phyloP scores from a whole-genome alignment of 2,888 invertebrate species.

The Tipula confusa region DNA sequence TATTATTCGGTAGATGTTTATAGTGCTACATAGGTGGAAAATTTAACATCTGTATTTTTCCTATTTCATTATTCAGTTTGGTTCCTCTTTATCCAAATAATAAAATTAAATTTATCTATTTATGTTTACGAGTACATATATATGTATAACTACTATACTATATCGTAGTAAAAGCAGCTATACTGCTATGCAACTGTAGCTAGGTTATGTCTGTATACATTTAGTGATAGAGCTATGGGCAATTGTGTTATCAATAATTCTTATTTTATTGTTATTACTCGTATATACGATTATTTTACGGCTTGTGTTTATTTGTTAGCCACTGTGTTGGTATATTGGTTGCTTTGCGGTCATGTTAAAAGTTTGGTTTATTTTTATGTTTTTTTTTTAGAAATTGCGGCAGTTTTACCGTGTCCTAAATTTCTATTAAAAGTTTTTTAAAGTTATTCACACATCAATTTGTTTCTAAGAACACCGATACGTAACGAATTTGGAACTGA shows the following conservation, averaged over 20 bases:
- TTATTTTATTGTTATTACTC: not conserved
- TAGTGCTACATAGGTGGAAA: not conserved
- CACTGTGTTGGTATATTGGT: not conserved
- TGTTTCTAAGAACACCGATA: no score
- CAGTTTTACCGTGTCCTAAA: no score
- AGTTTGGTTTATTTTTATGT: not conserved
- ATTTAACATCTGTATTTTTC: not conserved
- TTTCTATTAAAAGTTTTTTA: no score
- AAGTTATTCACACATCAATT: no score
- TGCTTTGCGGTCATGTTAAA: not conserved
- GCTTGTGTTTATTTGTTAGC: not conserved
- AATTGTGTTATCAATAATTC: not conserved
- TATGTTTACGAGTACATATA: not conserved
- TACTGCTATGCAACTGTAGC: not conserved
- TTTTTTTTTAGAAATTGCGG: not conserved
- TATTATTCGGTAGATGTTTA: not conserved
- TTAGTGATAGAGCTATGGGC: not conserved
- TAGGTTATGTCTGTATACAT: not conserved
- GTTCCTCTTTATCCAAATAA: not conserved
- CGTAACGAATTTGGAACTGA: no score
- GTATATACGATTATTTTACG: constrained; percentile 4
- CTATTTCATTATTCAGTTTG: not conserved
- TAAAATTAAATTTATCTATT: not conserved
- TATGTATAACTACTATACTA: not conserved
- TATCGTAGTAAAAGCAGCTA: not conserved